These are phyloP conservation scores for Protonibea diacanthus DNA, from an alignment of 2,797 vertebrate species.

Conservation along the genomic window DNA sequence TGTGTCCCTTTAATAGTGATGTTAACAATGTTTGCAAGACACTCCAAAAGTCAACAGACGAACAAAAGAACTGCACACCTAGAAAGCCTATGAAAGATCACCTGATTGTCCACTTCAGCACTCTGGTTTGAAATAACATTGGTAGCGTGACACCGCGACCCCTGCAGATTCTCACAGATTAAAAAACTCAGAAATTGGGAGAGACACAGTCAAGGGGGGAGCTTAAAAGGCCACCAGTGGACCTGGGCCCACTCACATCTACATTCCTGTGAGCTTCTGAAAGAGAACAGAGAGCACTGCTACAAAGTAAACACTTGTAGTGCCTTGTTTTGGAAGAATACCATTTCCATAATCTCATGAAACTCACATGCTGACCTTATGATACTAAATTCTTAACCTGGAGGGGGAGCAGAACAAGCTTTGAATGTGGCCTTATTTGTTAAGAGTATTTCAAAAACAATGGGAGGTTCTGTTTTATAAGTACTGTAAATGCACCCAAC, in stretches of 20 bases:
- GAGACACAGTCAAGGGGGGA: conserved; percentile 41
- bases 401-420: conserved; percentile 78
- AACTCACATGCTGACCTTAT: conserved; percentile 86
- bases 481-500: conserved; percentile 56
- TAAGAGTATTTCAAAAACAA: conserved; percentile 82
- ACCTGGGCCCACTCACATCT: conserved; percentile 56
- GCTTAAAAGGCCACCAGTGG: conserved; percentile 53
- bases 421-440: conserved; percentile 81
- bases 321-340: conserved; percentile 73
- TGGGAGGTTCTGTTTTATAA: conserved; percentile 77
- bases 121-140: conserved; percentile 22
- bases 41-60: neutral
- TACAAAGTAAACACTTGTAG: conserved; percentile 74
- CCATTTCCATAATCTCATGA: conserved; percentile 76
- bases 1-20: neutral
- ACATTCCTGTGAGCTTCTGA: conserved; percentile 75
- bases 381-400: conserved; percentile 87
- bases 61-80: neutral
- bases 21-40: neutral
- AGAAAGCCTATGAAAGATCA: neutral
- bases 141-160: conserved; percentile 8
- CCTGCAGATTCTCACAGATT: conserved; percentile 34
- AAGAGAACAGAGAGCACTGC: conserved; percentile 67
- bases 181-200: conserved; percentile 31
- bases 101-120: neutral